Evolutionary conservation across 2,113 vertebrate species (phyloP), one percentile per base, ranked within the genome.

Genomic region (Aegypius monachus): DNA sequence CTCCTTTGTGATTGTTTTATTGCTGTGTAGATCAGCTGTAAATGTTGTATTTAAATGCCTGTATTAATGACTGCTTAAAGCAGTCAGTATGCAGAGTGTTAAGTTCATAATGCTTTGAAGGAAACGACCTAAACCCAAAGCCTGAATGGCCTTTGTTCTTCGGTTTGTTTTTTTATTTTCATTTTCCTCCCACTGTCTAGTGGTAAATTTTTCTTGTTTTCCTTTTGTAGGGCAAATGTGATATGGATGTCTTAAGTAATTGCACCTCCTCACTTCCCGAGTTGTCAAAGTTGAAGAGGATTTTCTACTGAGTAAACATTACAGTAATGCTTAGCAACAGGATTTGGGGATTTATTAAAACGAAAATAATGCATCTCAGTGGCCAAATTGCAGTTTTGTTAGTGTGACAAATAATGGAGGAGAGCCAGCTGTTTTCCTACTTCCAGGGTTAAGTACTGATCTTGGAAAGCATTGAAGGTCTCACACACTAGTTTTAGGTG

Each of bases 251-350:
- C 36, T 72, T 93, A 88, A 83, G 13, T 84, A 86, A 78, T 84
- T 93, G 47, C 40, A 86, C 34, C 55, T 90, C 23, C 62, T 92
- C 58, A 22, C 29, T 95, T 94, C 47, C 67, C 56, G 80, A 93
- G 68, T 42, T 97, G 52, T 95, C 86, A 56, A 6, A 95, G 43
- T 87, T 95, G 59, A 90, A 58, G 67, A 90, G 56, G 38, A 59
- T 91, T 93, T 96, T 88, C 74, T 92, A 38, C 45, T 88, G 40
- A 84, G 48, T 92, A 87, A 92, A 93, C 50, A 31, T 34, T 66
- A 25, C 65, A 71, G 68, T 88, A 88, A 79, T 43, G 45, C 61
- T 78, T 85, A 94, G 77, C 45, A 86, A 27, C 55, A 89, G 88
- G 32, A 67, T 90, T 61, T 92, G 25, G 56, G 43, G 55, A n/a